Base-by-base conservation (phyloP, 2,888 invertebrate species). In the Spodoptera picta region DNA sequence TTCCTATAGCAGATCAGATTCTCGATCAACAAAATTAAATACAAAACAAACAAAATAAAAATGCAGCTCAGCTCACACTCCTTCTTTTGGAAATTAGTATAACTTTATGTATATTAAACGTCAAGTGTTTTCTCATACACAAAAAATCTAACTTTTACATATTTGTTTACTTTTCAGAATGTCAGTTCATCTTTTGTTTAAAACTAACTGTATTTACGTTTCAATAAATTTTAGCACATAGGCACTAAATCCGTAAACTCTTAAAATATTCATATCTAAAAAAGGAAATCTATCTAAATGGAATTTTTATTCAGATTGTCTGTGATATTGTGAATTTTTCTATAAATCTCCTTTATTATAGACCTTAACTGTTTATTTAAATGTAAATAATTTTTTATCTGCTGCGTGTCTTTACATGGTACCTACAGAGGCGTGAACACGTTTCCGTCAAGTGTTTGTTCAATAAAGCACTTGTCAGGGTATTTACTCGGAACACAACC, bases 401-500 rank as follows among this genome's bases (percentile, higher is more conserved):
- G 73, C 55, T 65, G 63, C 61, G 55, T 66, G 53, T 63, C 53
- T 71, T 75, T 63, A 65, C 65, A 65, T 62, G 65, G 57, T 60
- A 61, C 19, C 19, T 19, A 19, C 66, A 63, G 73, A 77, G 74
- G 73, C 71, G 80, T 69, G 77, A 80, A 82, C 72, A 69, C 81
- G 73, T 77, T 77, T 77, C 68, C 43, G 59, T 44, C 52, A 67
- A 79, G 71, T 86, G 77, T 85, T 86, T 86, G 79, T 52, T 68
- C 66, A 79, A 71, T 55, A 5, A 65, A 72, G 63, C 79, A 77
- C 79, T 86, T 67, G 52, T 65, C 65, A 83, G 82, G 58, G 74
- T 86, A 71, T 87, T 88, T 83, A 84, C 86, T 77, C 62, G 61
- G 46, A 65, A 73, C 65, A 73, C 66, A 70, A 55, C 55, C 55